Evolutionary conservation across 2,797 vertebrate genomes (phyloP).

Genomic region (Sebastes aleutianus): DNA sequence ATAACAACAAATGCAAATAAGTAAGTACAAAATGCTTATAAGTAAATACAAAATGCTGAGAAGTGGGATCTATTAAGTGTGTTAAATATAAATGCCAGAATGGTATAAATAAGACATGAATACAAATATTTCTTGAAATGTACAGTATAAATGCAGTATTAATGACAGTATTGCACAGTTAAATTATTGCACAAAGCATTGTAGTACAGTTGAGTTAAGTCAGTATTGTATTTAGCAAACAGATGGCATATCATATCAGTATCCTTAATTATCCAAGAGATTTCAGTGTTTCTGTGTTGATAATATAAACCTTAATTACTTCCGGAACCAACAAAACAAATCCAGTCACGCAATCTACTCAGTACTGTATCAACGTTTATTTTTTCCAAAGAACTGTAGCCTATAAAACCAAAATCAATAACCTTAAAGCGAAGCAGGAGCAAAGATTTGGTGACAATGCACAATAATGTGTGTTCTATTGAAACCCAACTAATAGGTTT

Average conservation of each 20-base stretch:
- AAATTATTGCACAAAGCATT: no score
- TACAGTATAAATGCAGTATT: no score
- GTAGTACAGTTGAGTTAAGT: no score
- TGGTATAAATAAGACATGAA: no score
- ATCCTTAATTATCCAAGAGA: neutral
- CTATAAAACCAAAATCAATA: neutral
- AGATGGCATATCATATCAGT: neutral
- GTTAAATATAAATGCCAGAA: no score
- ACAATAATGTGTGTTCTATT: neutral
- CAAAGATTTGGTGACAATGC: neutral
- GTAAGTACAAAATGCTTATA: no score
- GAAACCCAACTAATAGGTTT: neutral
- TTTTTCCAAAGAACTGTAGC: neutral
- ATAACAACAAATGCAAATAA: no score
- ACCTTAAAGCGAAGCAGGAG: neutral
- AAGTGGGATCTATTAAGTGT: no score
- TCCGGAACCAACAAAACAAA: neutral
- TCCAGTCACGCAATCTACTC: neutral
- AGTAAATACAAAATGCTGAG: no score
- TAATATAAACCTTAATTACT: neutral
- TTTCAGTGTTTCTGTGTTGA: neutral
- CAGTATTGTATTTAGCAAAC: no score
- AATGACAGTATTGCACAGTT: no score
- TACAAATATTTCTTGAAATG: no score
- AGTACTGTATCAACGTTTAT: neutral